Percentiles rank a stretch among this genome's conserved stretches.
Conservation (phyloP, 2,888 invertebrate species). For the Sminthurinus aureus region DNA sequence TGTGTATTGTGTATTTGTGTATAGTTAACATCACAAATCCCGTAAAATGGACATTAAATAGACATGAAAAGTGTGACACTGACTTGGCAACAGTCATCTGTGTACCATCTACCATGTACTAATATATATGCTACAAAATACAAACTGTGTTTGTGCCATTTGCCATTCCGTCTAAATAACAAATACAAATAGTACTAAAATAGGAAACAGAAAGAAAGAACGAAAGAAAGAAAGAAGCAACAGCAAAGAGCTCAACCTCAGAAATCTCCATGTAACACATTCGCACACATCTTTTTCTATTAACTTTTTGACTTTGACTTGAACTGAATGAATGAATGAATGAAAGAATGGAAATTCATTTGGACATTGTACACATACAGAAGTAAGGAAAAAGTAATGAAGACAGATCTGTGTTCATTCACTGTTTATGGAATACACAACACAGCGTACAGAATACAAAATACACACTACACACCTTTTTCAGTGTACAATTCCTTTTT, state of each 20-base stretch:
- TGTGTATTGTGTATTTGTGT: neutral
- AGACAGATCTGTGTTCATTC: too few species aligned
- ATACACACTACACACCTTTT: too few species aligned
- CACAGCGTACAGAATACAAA: too few species aligned
- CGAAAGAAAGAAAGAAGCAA: neutral
- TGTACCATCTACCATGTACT: neutral
- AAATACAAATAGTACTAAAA: neutral
- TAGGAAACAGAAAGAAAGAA: neutral
- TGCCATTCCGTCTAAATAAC: neutral
- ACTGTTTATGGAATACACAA: too few species aligned
- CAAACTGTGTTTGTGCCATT: too few species aligned
- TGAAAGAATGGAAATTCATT: slow-evolving; percentile 1
- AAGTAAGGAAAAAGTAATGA: too few species aligned
- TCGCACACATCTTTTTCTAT: neutral
- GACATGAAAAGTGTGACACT: slow-evolving; percentile 28
- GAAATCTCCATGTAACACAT: neutral
- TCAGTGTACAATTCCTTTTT: too few species aligned
- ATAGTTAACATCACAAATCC: neutral
- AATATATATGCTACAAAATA: neutral
- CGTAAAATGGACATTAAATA: slow-evolving; percentile 14
- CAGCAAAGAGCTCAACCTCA: neutral
- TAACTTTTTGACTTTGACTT: neutral
- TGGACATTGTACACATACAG: neutral
- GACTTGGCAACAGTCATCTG: neutral
- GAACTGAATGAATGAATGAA: neutral